These are phyloP conservation scores for Mobula hypostoma DNA, from an alignment of 2,113 vertebrate genomes.

Conservation along the genomic window DNA sequence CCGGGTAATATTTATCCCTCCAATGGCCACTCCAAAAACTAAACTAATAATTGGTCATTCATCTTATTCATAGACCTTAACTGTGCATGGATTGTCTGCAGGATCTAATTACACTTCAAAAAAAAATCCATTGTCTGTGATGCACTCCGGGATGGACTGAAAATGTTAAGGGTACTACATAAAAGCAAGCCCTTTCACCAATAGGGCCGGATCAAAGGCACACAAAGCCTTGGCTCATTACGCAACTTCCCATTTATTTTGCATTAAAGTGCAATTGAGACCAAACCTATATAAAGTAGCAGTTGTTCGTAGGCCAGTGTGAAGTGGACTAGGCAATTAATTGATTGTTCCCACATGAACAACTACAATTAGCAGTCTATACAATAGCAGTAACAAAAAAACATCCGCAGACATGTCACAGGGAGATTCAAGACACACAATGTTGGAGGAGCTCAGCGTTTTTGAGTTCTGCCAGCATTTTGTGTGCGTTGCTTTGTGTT, in stretches of 20 bases:
- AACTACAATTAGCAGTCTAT: background rate
- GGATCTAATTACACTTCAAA: background rate
- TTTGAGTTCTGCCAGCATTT: too few species aligned
- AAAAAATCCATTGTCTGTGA: background rate
- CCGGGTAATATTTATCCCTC: background rate
- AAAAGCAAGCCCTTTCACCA: background rate
- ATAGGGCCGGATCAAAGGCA: background rate
- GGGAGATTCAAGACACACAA: background rate
- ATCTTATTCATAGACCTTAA: background rate
- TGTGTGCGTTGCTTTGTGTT: too few species aligned
- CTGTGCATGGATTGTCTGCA: background rate
- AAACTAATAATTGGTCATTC: background rate
- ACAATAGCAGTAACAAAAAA: background rate
- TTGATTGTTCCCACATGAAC: background rate
- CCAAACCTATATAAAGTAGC: background rate
- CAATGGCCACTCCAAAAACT: background rate
- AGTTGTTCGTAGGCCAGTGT: background rate
- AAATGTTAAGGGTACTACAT: background rate
- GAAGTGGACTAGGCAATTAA: background rate
- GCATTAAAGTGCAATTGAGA: background rate
- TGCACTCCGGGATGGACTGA: background rate
- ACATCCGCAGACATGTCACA: background rate
- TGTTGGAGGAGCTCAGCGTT: too few species aligned
- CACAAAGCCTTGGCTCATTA: background rate
- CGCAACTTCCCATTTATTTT: background rate